phyloP scores from a whole-genome alignment of 2,797 vertebrate genomes.

The Parauchenoglanis punctatus region DNA sequence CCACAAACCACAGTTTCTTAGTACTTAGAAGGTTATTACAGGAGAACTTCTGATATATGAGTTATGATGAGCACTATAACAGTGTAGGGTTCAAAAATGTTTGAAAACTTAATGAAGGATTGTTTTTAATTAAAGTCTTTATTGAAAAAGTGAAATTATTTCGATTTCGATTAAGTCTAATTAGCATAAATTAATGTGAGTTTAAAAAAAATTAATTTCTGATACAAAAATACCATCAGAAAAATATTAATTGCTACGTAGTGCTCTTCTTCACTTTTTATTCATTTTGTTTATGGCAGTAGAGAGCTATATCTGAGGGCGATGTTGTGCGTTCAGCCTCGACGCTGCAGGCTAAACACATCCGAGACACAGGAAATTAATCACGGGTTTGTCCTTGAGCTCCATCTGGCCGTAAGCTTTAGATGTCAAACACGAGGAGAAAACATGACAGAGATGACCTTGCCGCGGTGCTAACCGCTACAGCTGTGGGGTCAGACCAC shows the following conservation, averaged over 20 bases:
- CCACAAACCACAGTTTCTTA: too few species aligned
- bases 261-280: neutral
- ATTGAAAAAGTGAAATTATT: too few species aligned
- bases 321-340: neutral
- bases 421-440: neutral
- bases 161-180: neutral
- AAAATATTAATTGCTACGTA: neutral
- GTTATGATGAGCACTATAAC: too few species aligned
- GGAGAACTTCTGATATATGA: too few species aligned
- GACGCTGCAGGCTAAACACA: neutral
- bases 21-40: too few species aligned
- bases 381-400: neutral
- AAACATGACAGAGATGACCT: neutral
- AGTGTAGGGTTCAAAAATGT: too few species aligned
- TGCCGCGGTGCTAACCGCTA: neutral
- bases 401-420: neutral
- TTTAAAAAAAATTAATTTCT: neutral
- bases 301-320: neutral
- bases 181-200: neutral
- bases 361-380: neutral
- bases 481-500: neutral
- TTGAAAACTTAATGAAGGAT: too few species aligned
- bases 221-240: neutral
- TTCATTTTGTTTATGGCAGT: neutral
- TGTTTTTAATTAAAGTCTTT: too few species aligned